Percentiles rank a stretch among this genome's conserved stretches.
These are phyloP conservation scores for Neodontobutis hainanensis DNA, from an alignment of 2,113 vertebrate genomes.

Conservation along the genomic window DNA sequence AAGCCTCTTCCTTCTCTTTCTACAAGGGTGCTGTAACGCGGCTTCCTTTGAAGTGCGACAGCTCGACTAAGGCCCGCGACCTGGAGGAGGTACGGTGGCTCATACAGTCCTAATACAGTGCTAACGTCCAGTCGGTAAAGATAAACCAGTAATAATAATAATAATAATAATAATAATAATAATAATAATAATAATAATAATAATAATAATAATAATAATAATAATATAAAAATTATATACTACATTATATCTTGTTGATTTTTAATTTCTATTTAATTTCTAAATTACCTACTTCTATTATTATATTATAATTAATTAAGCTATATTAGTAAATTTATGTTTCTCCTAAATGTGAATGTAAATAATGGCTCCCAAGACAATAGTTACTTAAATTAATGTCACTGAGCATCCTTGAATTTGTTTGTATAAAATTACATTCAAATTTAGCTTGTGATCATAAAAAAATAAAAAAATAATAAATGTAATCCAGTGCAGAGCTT, in stretches of 20 bases:
- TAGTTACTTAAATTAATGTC: too few species aligned
- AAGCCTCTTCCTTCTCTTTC: constrained; percentile 68
- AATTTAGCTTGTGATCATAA: too few species aligned
- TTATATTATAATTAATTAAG: too few species aligned
- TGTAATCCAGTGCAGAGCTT: too few species aligned
- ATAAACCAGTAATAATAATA: constrained; percentile 2
- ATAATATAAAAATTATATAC: too few species aligned
- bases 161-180: constrained; percentile 10
- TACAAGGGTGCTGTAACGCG: constrained; percentile 81
- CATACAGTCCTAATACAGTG: constrained; percentile 67
- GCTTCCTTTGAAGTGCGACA: constrained; percentile 91
- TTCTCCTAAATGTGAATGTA: too few species aligned
- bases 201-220: constrained; percentile 6
- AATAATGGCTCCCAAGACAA: too few species aligned
- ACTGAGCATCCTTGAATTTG: too few species aligned
- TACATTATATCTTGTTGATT: not conserved
- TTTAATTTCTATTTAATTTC: not conserved
- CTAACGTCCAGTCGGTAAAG: not conserved
- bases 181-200: constrained; percentile 8
- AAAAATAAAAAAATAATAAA: too few species aligned
- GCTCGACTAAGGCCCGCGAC: constrained; percentile 86
- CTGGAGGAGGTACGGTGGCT: constrained; percentile 74
- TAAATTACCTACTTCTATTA: too few species aligned
- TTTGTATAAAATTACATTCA: too few species aligned
- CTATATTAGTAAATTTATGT: too few species aligned